Evolutionary conservation across 2,113 vertebrate genomes (phyloP).

Genomic region (Python bivittatus): DNA sequence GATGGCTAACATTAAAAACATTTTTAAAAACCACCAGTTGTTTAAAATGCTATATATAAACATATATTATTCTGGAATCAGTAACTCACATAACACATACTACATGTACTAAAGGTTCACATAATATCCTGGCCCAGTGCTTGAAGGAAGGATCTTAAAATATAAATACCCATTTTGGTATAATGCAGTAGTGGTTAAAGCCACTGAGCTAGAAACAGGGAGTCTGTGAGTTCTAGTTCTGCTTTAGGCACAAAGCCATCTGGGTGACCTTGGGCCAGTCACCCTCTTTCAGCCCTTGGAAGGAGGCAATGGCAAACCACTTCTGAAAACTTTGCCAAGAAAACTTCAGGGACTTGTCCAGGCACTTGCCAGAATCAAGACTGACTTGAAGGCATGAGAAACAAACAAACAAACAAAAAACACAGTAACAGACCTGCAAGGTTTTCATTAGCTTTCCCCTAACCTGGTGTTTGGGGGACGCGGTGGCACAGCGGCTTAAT

Average conservation of each 20-base stretch:
- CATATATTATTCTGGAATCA: neutral
- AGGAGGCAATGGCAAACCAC: neutral
- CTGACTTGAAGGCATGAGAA: neutral
- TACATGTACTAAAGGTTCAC: neutral
- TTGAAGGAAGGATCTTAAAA: neutral
- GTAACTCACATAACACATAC: neutral
- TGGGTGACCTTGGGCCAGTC: neutral
- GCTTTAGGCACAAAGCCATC: neutral
- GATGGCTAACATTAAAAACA: neutral
- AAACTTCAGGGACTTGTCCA: neutral
- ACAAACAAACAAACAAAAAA: neutral
- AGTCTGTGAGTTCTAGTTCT: neutral
- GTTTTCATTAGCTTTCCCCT: neutral
- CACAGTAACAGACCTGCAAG: neutral
- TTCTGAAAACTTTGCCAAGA: neutral
- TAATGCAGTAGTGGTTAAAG: neutral
- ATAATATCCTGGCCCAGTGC: neutral
- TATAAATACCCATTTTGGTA: neutral
- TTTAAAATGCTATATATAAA: neutral
- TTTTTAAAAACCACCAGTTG: neutral
- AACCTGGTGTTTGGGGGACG: neutral
- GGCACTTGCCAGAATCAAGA: neutral
- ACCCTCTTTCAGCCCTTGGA: neutral
- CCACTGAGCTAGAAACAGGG: neutral
- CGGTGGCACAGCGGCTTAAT: too few species aligned